Evolutionary conservation across 1,140 invertebrate species (phyloP).

Genomic region (Teleopsis dalmanni): DNA sequence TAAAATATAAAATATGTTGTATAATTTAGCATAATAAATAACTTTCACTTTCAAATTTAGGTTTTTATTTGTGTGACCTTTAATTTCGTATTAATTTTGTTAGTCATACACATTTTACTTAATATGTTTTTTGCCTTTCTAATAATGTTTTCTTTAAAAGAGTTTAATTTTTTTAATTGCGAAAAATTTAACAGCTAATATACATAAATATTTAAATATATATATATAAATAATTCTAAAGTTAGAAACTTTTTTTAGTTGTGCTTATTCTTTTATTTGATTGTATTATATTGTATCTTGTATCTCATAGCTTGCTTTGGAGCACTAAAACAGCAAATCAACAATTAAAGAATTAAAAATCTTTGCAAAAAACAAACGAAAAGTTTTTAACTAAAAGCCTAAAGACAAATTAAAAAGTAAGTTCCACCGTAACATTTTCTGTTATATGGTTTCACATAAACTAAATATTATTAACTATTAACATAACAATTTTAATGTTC

Average conservation of each 20-base stretch:
- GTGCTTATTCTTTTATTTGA: slow-evolving; percentile 31
- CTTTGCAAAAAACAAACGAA: slow-evolving; percentile 7
- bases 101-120: slow-evolving; percentile 3
- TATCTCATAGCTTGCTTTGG: slow-evolving; percentile 45
- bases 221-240: too few species aligned
- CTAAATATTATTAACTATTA: too few species aligned
- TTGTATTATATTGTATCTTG: slow-evolving; percentile 38
- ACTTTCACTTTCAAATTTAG: background rate
- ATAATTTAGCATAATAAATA: too few species aligned
- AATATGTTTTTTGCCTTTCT: background rate
- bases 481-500: too few species aligned
- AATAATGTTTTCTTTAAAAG: slow-evolving; percentile 9
- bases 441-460: too few species aligned
- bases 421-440: too few species aligned
- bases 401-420: too few species aligned
- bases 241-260: too few species aligned
- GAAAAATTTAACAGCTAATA: too few species aligned
- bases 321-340: slow-evolving; percentile 27
- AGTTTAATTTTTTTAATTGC: slow-evolving; percentile 5
- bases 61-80: background rate
- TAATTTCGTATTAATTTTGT: background rate
- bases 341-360: slow-evolving; percentile 9
- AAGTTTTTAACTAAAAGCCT: too few species aligned
- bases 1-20: too few species aligned
- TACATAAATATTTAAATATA: too few species aligned